phyloP scores from a whole-genome alignment of 1,140 invertebrate genomes.

The Meteorus sp. region DNA sequence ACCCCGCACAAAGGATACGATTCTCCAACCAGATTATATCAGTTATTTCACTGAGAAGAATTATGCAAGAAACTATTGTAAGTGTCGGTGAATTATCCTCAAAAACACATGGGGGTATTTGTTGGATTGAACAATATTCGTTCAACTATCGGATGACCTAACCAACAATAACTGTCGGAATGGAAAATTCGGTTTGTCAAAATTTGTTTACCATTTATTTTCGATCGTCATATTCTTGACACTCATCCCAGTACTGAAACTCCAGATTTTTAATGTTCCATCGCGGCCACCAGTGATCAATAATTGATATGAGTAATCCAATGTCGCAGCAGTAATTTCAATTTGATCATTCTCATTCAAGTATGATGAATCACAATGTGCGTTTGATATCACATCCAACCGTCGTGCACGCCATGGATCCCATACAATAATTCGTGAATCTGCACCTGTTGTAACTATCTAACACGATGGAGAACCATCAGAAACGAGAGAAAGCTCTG shows the following conservation, averaged over 20 bases:
- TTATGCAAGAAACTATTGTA: neutral
- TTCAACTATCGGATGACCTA: no score
- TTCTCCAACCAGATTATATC: slow-evolving; percentile 47
- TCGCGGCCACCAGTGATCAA: slow-evolving; percentile 72
- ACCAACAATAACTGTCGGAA: no score
- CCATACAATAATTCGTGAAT: slow-evolving; percentile 75
- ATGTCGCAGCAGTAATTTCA: slow-evolving; percentile 76
- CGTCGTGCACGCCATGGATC: slow-evolving; percentile 65
- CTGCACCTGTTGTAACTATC: slow-evolving; percentile 67
- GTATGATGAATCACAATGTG: slow-evolving; percentile 63
- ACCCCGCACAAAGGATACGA: slow-evolving; percentile 71
- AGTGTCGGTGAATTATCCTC: neutral
- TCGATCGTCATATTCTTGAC: slow-evolving; percentile 66
- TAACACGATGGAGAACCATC: no score
- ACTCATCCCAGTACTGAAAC: slow-evolving; percentile 75
- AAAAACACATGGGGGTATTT: neutral
- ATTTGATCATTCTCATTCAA: slow-evolving; percentile 65
- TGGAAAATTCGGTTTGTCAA: no score
- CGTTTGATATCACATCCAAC: slow-evolving; percentile 65
- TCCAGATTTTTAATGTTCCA: slow-evolving; percentile 75
- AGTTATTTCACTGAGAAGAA: slow-evolving; percentile 44
- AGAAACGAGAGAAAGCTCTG: no score
- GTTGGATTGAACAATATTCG: no score
- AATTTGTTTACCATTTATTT: slow-evolving; percentile 55
- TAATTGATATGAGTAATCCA: slow-evolving; percentile 70